Conservation (phyloP, 2,888 invertebrate species). For the Mimumesa dahlbomi region DNA sequence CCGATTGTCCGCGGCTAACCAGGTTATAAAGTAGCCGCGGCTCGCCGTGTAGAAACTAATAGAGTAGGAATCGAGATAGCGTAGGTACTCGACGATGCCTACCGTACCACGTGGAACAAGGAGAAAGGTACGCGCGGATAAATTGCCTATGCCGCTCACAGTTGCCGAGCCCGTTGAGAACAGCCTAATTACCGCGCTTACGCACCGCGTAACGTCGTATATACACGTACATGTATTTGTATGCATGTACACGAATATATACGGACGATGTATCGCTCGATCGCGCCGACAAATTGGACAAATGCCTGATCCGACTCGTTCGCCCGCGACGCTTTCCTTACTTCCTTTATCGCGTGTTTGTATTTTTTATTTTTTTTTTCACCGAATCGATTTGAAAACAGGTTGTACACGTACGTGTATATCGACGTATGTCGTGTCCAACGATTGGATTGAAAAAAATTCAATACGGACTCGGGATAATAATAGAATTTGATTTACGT, state of each 20-base stretch:
- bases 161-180: conserved; percentile 32
- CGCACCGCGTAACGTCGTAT: conserved; percentile 41
- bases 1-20: conserved; percentile 23
- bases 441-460: too few species aligned
- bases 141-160: conserved; percentile 55
- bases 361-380: too few species aligned
- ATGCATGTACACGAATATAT: too few species aligned
- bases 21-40: conserved; percentile 31
- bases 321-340: too few species aligned
- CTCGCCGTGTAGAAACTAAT: conserved; percentile 45
- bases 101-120: conserved; percentile 44
- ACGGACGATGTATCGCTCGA: conserved; percentile 33
- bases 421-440: too few species aligned
- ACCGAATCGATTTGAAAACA: too few species aligned
- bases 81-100: conserved; percentile 41
- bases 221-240: too few species aligned
- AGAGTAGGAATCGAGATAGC: conserved; percentile 47
- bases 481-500: too few species aligned
- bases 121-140: conserved; percentile 59
- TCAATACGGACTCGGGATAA: too few species aligned
- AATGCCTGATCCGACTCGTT: conserved; percentile 18
- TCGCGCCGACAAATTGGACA: conserved; percentile 53
- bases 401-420: too few species aligned
- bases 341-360: too few species aligned
- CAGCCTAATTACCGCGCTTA: conserved; percentile 57